A percentile compares a stretch with the other conserved stretches of the same genome.
These are phyloP conservation scores for Bombus picipes DNA, from an alignment of 1,140 invertebrate species.

Conservation along the genomic window DNA sequence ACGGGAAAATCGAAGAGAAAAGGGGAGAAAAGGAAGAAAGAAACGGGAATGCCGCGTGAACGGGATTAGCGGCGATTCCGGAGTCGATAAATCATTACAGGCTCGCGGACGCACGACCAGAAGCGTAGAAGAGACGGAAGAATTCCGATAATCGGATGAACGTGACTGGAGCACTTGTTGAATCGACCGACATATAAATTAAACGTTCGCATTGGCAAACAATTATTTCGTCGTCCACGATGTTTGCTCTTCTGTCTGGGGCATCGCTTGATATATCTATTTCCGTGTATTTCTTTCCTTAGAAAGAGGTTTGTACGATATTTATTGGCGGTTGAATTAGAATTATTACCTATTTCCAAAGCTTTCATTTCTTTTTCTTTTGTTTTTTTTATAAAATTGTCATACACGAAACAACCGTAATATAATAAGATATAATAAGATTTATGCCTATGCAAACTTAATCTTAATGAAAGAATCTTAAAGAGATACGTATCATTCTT, in stretches of 20 bases:
- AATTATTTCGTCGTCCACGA: constrained; percentile 9
- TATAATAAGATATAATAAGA: too few species aligned
- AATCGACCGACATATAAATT: constrained; percentile 33
- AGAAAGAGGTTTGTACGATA: neutral
- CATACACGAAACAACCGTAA: too few species aligned
- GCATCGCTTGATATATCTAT: neutral
- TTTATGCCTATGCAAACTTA: too few species aligned
- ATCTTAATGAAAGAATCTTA: too few species aligned
- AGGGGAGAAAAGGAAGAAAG: neutral
- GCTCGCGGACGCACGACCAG: neutral
- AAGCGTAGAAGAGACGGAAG: constrained; percentile 10
- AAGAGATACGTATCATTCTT: too few species aligned
- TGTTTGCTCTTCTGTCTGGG: neutral
- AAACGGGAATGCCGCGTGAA: neutral
- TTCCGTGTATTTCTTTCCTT: neutral
- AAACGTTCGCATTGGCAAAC: constrained; percentile 29
- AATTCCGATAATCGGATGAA: constrained; percentile 55
- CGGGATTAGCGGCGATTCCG: constrained; percentile 42
- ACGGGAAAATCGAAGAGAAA: constrained; percentile 33
- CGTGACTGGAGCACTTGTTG: constrained; percentile 52
- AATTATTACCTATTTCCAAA: neutral
- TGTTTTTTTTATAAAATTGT: too few species aligned
- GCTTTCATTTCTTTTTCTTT: too few species aligned
- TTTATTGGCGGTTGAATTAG: neutral
- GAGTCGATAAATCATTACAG: constrained; percentile 49